Percentiles rank a stretch among this genome's conserved stretches.
Evolutionary conservation across 2,888 invertebrate genomes (phyloP).

Genomic region (Druceiella hillmani): DNA sequence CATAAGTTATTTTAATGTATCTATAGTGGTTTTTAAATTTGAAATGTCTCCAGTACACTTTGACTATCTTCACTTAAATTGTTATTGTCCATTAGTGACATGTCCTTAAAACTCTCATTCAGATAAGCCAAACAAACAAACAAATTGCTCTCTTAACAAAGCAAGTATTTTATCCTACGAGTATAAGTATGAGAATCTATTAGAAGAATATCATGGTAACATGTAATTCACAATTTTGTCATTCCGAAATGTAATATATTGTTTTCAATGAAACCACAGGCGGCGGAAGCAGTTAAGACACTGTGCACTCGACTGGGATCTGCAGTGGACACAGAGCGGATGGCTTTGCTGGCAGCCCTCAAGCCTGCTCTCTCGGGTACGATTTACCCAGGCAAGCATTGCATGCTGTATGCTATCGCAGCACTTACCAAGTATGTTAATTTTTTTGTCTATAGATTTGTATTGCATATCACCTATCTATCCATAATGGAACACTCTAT

Average conservation of each 20-base stretch:
- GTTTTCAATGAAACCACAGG: slow-evolving; percentile 37
- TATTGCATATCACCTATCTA: slow-evolving; percentile 11
- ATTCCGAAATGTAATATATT: background rate
- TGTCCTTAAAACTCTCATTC: no score
- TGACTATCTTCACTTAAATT: no score
- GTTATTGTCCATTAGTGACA: no score
- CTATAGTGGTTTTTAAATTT: no score
- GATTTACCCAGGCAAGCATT: slow-evolving; percentile 88
- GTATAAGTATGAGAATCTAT: slow-evolving; percentile 3
- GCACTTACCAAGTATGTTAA: slow-evolving; percentile 69
- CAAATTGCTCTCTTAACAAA: no score
- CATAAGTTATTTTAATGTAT: no score
- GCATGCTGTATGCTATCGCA: slow-evolving; percentile 71
- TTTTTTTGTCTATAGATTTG: slow-evolving; percentile 2
- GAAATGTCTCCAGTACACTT: no score
- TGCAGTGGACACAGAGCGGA: slow-evolving; percentile 58
- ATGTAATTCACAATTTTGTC: no score
- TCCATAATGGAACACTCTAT: no score
- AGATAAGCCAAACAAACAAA: no score
- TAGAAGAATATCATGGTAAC: background rate
- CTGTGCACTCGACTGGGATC: slow-evolving; percentile 66
- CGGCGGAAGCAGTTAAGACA: slow-evolving; percentile 75
- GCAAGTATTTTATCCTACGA: no score
- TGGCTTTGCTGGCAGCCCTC: slow-evolving; percentile 60
- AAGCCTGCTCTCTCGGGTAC: slow-evolving; percentile 71